Evolutionary conservation across 2,888 invertebrate species (phyloP).

Genomic region (Galeruca laticollis): DNA sequence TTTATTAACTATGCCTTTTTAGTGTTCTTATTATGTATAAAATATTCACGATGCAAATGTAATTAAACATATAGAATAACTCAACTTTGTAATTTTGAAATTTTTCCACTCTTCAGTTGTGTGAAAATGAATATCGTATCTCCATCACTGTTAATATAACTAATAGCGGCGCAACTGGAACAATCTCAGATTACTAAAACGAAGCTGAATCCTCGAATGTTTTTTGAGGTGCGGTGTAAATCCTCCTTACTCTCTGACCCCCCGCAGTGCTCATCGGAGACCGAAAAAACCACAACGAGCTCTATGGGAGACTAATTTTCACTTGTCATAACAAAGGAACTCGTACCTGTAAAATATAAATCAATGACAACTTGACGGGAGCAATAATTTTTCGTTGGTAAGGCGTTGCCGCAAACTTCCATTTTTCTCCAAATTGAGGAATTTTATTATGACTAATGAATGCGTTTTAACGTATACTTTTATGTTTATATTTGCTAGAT

Average conservation of each 20-base stretch:
- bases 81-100: no score
- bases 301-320: slow-evolving; percentile 54
- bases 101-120: no score
- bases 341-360: slow-evolving; percentile 49
- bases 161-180: slow-evolving; percentile 24
- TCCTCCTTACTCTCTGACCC: slow-evolving; percentile 44
- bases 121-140: neutral
- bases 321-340: slow-evolving; percentile 56
- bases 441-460: neutral
- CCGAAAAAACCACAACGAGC: slow-evolving; percentile 46
- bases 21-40: no score
- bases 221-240: slow-evolving; percentile 49
- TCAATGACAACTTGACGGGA: slow-evolving; percentile 43
- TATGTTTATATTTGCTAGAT: no score
- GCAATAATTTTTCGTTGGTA: slow-evolving; percentile 25
- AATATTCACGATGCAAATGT: no score
- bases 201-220: slow-evolving; percentile 30
- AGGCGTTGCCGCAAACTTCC: slow-evolving; percentile 11
- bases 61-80: no score
- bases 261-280: slow-evolving; percentile 44
- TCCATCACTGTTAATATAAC: neutral
- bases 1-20: no score
- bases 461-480: neutral
- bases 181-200: slow-evolving; percentile 39
- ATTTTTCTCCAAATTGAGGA: neutral